A percentile compares a stretch with the other conserved stretches of the same genome.
These are phyloP conservation scores for Drosophila ironensis DNA, from an alignment of 1,140 invertebrate species.

Conservation along the genomic window DNA sequence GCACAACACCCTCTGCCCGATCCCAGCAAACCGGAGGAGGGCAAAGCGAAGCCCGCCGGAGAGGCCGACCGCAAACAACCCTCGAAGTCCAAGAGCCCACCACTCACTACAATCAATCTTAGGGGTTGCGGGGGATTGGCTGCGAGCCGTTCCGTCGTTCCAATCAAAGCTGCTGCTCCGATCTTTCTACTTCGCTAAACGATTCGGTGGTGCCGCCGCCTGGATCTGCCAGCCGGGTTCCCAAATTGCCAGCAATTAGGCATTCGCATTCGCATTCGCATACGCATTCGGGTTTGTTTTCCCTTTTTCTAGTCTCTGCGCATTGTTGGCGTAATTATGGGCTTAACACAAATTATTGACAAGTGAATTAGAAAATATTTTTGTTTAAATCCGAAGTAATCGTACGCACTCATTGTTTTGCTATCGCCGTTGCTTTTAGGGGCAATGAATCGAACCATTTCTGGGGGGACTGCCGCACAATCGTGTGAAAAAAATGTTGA, in stretches of 20 bases:
- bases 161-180: conserved; percentile 60
- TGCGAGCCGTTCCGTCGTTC: conserved; percentile 23
- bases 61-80: conserved; percentile 67
- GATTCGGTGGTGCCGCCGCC: conserved; percentile 13
- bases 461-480: conserved; percentile 6
- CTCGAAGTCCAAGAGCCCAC: conserved; percentile 46
- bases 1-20: conserved; percentile 27
- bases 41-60: conserved; percentile 2
- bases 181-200: conserved; percentile 69
- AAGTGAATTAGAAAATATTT: conserved; percentile 74
- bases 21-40: neutral
- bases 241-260: conserved; percentile 68
- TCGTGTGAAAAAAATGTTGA: conserved; percentile 30
- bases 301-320: conserved; percentile 27
- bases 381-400: conserved; percentile 15
- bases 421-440: neutral
- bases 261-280: too few relatives aligned
- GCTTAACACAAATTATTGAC: conserved; percentile 67
- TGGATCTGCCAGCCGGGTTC: conserved; percentile 37
- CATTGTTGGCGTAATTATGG: conserved; percentile 72
- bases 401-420: conserved; percentile 8
- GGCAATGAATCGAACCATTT: conserved; percentile 30
- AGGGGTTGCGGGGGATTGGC: conserved; percentile 46
- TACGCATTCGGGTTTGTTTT: conserved; percentile 12
- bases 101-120: conserved; percentile 25